Percentiles rank a stretch among this genome's conserved stretches.
Conservation (phyloP, 2,888 invertebrate genomes). For the Neria commutata region DNA sequence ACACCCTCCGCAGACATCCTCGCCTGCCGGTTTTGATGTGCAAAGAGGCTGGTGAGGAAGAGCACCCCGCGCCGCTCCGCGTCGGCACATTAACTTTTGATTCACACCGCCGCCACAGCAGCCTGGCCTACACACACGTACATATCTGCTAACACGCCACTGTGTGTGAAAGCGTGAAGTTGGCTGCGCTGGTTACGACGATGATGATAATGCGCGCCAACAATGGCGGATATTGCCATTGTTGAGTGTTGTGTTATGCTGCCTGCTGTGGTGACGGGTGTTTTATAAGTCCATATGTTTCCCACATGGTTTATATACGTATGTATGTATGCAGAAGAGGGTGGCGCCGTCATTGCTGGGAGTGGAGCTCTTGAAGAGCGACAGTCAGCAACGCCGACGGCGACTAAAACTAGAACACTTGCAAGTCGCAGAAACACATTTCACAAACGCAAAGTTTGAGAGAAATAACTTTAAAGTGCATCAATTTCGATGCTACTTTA, state of each 20-base stretch:
- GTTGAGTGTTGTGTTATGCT: not conserved
- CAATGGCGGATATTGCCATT: not conserved
- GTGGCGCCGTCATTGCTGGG: too few relatives aligned
- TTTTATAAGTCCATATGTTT: not conserved
- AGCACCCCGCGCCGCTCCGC: not conserved
- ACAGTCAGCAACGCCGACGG: too few relatives aligned
- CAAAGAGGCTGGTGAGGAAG: not conserved
- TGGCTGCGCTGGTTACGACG: not conserved
- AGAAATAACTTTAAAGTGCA: too few relatives aligned
- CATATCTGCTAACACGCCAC: not conserved
- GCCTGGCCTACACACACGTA: not conserved
- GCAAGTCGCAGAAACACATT: too few relatives aligned
- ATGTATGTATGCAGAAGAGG: too few relatives aligned
- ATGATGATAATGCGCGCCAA: constrained; percentile 4
- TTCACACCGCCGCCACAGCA: not conserved
- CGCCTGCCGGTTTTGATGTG: not conserved
- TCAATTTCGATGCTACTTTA: too few relatives aligned
- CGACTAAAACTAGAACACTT: too few relatives aligned
- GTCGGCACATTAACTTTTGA: constrained; percentile 2
- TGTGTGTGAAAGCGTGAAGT: not conserved
- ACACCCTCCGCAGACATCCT: not conserved
- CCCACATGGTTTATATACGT: not conserved
- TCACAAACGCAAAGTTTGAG: too few relatives aligned
- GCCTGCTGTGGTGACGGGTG: not conserved
- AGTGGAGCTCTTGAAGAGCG: too few relatives aligned